Base-by-base conservation (phyloP, 2,113 vertebrate species). In the Psettodes erumei region DNA sequence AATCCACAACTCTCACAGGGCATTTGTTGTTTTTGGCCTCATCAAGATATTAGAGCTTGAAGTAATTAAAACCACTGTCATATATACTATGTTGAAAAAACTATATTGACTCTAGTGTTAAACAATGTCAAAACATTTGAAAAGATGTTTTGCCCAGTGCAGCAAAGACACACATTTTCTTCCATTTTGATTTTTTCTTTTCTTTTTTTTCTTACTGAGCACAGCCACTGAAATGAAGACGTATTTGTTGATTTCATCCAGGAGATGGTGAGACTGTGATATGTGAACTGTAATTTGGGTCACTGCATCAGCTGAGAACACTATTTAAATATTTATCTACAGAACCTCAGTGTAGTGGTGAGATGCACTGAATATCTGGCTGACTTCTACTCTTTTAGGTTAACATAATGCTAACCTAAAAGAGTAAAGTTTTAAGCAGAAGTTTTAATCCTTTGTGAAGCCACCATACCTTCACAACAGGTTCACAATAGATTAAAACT, bases 41-140 rank as follows among this genome's bases (percentile, higher is more conserved):
- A 80, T 68, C 7, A 43, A 56, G 35, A 61, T 9, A 51, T 69
- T n/a, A 68, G 35, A 51, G 19, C 18, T 28, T 28, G 18, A 69
- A 30, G 19, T 28, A 28, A 28, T 65, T 6, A 12, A 33, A 32
- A 43, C 19, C 27, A 18, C 9, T 18, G 32, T 18, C 27, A n/a
- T n/a, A n/a, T n/a, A n/a, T 28, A 5, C n/a, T 65, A 21, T 48
- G 56, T 37, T 53, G 5, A 58, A 21, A 1, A 38, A 30, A n/a
- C 9, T 16, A 21, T 4, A 28, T 2, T 7, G 30, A 73, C 21
- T 6, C 23, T 18, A 28, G 25, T 28, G 13, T 28, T 38, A n/a
- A 60, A 23, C 21, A 51, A 4, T 42, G 33, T 7, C 1, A 18
- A 30, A 59, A 68, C 16, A n/a, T 23, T 8, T 16, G 16, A 45